Evolutionary conservation across 2,113 vertebrate genomes (phyloP).

Genomic region (Uropsilus gracilis): DNA sequence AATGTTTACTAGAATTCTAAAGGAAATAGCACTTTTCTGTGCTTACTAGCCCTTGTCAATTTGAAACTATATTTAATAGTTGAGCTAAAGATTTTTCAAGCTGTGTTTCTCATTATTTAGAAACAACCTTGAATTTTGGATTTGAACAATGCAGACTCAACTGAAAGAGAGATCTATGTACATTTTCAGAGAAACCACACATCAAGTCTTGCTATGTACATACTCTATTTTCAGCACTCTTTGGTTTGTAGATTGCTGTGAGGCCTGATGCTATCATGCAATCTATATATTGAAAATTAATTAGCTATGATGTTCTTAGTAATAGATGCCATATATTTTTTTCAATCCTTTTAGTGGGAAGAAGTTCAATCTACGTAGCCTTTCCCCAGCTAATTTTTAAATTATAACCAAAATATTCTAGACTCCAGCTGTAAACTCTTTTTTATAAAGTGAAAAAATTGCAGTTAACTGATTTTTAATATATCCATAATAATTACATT

Average conservation of each 20-base stretch:
- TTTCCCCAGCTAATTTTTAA: conserved; percentile 2
- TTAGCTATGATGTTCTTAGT: neutral
- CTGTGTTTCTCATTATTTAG: neutral
- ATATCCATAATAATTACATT: neutral
- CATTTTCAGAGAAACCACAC: neutral
- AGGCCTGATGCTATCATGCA: neutral
- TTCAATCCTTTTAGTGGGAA: neutral
- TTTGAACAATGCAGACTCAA: neutral
- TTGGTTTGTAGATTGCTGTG: neutral
- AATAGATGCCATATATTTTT: neutral
- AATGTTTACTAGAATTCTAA: neutral
- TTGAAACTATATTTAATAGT: neutral
- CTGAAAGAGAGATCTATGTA: neutral
- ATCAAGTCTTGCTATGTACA: neutral
- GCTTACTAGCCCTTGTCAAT: neutral
- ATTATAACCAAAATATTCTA: conserved; percentile 34
- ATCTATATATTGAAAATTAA: neutral
- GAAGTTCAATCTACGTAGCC: neutral
- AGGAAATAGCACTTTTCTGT: neutral
- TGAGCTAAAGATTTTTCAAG: neutral
- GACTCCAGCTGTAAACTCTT: neutral
- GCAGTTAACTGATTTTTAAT: neutral
- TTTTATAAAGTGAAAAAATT: conserved; percentile 18
- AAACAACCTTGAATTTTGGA: neutral
- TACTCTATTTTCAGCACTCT: neutral